phyloP scores from a whole-genome alignment of 2,797 vertebrate species.

The Crocidura indochinensis region DNA sequence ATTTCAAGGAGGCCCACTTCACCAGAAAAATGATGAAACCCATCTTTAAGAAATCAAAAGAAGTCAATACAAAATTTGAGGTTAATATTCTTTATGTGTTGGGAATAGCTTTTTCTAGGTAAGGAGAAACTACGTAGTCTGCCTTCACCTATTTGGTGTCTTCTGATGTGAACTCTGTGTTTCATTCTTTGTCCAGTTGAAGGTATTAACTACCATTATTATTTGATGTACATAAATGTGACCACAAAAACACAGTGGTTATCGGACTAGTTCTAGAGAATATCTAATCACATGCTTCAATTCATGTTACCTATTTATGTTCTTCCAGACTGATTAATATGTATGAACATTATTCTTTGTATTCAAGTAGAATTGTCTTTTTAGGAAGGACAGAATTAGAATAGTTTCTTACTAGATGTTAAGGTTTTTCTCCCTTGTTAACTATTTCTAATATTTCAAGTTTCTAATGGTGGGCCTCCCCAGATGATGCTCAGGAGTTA shows the following conservation, averaged over 20 bases:
- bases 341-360: conserved; percentile 40
- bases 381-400: neutral
- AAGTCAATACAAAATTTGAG: neutral
- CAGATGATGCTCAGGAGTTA: too few relatives aligned
- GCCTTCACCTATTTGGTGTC: conserved; percentile 5
- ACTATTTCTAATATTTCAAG: conserved; percentile 18
- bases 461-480: neutral
- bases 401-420: neutral
- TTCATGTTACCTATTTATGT: neutral
- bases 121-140: neutral
- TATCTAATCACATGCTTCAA: neutral
- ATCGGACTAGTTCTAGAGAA: neutral
- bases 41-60: neutral
- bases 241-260: neutral
- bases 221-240: neutral
- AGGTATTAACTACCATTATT: neutral
- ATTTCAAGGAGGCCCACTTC: neutral
- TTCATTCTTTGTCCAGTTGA: neutral
- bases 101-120: neutral
- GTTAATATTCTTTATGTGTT: neutral
- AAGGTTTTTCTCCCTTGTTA: conserved; percentile 19
- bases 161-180: neutral
- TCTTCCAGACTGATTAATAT: neutral
- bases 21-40: neutral
- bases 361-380: conserved; percentile 40